Percentiles rank a stretch among this genome's conserved stretches.
phyloP scores from a whole-genome alignment of 1,140 invertebrate genomes.

The Zeugodacus cucurbitae region DNA sequence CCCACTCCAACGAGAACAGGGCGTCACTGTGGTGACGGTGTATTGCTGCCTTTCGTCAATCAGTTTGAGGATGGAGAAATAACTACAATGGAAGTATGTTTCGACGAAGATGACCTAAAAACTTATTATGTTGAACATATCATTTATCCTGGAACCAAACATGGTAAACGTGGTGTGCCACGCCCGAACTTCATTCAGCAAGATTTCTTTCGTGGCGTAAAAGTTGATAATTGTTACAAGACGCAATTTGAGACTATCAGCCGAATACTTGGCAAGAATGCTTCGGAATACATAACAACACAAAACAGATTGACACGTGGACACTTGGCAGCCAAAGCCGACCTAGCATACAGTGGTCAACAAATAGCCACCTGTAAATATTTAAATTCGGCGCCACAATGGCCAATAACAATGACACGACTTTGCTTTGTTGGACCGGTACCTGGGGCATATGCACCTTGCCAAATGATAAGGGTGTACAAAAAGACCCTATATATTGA shows the following conservation, averaged over 20 bases:
- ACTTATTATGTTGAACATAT: conserved; percentile 65
- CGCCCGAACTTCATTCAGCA: conserved; percentile 58
- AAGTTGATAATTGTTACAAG: conserved; percentile 60
- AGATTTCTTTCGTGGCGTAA: conserved; percentile 56
- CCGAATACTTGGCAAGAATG: conserved; percentile 55
- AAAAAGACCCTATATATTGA: conserved; percentile 53
- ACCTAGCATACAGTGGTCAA: conserved; percentile 66
- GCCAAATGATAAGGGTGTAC: conserved; percentile 48
- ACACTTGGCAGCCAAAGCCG: conserved; percentile 69
- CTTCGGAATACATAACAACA: conserved; percentile 64
- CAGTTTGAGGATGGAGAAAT: not conserved
- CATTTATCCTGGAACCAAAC: conserved; percentile 55
- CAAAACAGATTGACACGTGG: conserved; percentile 67
- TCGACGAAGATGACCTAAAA: conserved; percentile 59
- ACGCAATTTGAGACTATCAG: conserved; percentile 57
- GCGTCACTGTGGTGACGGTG: no score
- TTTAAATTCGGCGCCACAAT: conserved; percentile 69
- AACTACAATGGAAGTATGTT: conserved; percentile 55
- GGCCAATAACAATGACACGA: conserved; percentile 67
- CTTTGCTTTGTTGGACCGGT: conserved; percentile 62
- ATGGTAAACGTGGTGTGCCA: conserved; percentile 57
- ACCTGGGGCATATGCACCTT: conserved; percentile 59
- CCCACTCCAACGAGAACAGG: not conserved
- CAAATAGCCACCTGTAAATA: conserved; percentile 69
- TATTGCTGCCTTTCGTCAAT: not conserved